Conservation (phyloP, 2,888 invertebrate genomes). For the Rhagonycha fulva region DNA sequence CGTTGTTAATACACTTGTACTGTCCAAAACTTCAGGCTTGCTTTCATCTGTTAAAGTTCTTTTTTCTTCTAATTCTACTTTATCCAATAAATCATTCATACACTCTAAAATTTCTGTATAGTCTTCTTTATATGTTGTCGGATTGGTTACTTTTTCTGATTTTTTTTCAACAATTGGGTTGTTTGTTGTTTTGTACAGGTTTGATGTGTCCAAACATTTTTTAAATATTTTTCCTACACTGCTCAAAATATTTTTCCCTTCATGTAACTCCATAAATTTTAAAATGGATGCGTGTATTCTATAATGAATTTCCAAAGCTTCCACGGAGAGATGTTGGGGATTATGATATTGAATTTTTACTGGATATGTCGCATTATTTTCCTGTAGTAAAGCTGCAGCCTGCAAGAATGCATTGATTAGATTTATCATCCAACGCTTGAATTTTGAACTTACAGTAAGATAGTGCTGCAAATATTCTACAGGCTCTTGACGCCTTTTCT, state of each 20-base stretch:
- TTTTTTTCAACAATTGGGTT: neutral
- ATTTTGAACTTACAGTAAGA: constrained; percentile 61
- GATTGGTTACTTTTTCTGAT: neutral
- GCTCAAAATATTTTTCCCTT: constrained; percentile 67
- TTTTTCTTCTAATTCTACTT: constrained; percentile 27
- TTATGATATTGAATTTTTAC: constrained; percentile 83
- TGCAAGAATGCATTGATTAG: constrained; percentile 46
- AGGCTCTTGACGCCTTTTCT: constrained; percentile 80
- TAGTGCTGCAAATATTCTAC: constrained; percentile 79
- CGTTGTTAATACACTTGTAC: neutral
- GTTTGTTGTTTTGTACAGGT: constrained; percentile 15
- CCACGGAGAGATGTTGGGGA: constrained; percentile 82
- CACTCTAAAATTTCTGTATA: constrained; percentile 21
- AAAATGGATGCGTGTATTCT: constrained; percentile 88
- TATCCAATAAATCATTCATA: constrained; percentile 36
- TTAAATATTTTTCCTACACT: constrained; percentile 65
- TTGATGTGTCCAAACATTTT: constrained; percentile 56
- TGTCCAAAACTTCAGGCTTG: neutral
- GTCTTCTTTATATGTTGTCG: constrained; percentile 11
- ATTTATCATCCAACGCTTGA: neutral
- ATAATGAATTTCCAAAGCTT: constrained; percentile 85
- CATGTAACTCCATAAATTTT: constrained; percentile 80
- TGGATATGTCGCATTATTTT: constrained; percentile 83
- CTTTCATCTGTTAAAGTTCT: neutral
- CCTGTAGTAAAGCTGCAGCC: constrained; percentile 77